A percentile compares a stretch with the other conserved stretches of the same genome.
Conservation (phyloP, 37 sponge, comb jelly and placozoan genomes). For the Diacarnus erythraeanus region DNA sequence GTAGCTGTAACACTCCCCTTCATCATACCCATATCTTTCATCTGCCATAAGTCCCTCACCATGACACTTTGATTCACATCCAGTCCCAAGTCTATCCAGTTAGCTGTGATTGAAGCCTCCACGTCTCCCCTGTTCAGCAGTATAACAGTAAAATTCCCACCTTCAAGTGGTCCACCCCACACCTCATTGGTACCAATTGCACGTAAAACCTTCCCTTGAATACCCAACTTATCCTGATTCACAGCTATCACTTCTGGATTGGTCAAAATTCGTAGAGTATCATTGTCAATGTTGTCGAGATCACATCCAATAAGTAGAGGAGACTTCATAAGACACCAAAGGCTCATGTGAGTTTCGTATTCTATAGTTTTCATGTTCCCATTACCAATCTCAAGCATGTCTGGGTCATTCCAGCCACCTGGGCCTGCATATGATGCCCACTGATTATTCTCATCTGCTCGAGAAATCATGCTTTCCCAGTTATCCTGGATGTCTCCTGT, state of each 20-base stretch:
- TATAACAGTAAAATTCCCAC: slow-evolving; percentile 48
- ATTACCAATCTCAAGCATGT: slow-evolving; percentile 90
- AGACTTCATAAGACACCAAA: slow-evolving; percentile 84
- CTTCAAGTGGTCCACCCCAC: slow-evolving; percentile 68
- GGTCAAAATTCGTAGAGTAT: slow-evolving; percentile 72
- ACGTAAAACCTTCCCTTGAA: slow-evolving; percentile 66
- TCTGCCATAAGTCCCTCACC: slow-evolving; percentile 78
- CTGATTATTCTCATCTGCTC: slow-evolving; percentile 60
- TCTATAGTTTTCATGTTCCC: slow-evolving; percentile 67
- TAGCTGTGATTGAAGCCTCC: slow-evolving; percentile 30
- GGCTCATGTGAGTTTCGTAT: slow-evolving; percentile 79
- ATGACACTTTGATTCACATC: background rate
- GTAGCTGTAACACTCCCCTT: slow-evolving; percentile 34
- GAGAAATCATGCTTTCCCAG: slow-evolving; percentile 60
- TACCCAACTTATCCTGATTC: slow-evolving; percentile 76
- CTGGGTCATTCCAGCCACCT: slow-evolving; percentile 89
- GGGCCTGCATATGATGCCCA: slow-evolving; percentile 72
- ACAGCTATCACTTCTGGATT: slow-evolving; percentile 88
- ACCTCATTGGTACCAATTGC: slow-evolving; percentile 47
- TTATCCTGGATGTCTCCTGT: slow-evolving; percentile 76
- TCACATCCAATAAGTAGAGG: slow-evolving; percentile 88
- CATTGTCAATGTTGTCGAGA: slow-evolving; percentile 50
- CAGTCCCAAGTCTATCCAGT: slow-evolving; percentile 47
- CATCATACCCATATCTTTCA: slow-evolving; percentile 54
- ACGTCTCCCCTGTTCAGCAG: slow-evolving; percentile 56